Percentiles rank a stretch among this genome's conserved stretches.
Evolutionary conservation across 2,888 invertebrate genomes (phyloP).

Genomic region (Cryptocephalus primarius): DNA sequence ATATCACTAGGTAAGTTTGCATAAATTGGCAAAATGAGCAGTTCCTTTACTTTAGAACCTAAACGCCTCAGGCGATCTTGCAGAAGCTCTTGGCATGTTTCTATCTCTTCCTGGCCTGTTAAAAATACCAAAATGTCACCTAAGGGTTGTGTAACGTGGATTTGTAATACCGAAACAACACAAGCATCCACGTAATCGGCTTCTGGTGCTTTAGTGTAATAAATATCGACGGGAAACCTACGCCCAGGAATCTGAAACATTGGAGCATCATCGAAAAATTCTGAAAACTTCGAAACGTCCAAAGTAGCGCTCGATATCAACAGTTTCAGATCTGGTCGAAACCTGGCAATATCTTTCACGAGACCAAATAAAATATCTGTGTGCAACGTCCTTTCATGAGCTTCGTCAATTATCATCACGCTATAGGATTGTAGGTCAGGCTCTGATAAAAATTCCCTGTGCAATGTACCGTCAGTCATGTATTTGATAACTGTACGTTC

Average conservation of each 20-base stretch:
- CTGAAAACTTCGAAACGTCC: constrained; percentile 95
- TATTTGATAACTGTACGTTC: constrained; percentile 95
- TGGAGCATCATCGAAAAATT: constrained; percentile 97
- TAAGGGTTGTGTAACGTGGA: constrained; percentile 91
- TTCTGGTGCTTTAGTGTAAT: constrained; percentile 98
- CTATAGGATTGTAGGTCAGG: constrained; percentile 93
- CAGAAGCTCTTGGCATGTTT: constrained; percentile 78
- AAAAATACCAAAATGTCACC: constrained; percentile 96
- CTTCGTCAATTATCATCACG: constrained; percentile 99
- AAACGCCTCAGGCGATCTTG: constrained; percentile 78
- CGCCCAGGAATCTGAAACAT: constrained; percentile 94
- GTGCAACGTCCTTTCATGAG: constrained; percentile 95
- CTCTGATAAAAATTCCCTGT: constrained; percentile 93
- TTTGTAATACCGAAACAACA: constrained; percentile 95
- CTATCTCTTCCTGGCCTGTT: constrained; percentile 88
- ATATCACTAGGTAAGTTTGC: constrained; percentile 97
- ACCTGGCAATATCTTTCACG: constrained; percentile 90
- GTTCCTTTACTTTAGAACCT: constrained; percentile 86
- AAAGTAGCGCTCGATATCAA: constrained; percentile 96
- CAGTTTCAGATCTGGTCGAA: constrained; percentile 81
- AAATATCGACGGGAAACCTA: constrained; percentile 94
- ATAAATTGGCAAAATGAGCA: constrained; percentile 91
- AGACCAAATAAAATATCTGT: constrained; percentile 97
- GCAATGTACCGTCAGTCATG: constrained; percentile 98
- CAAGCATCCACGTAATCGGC: constrained; percentile 98